Evolutionary conservation across 1,140 invertebrate genomes (phyloP), one percentile per base, ranked within the genome.

Genomic region (Drosophila ambigua): DNA sequence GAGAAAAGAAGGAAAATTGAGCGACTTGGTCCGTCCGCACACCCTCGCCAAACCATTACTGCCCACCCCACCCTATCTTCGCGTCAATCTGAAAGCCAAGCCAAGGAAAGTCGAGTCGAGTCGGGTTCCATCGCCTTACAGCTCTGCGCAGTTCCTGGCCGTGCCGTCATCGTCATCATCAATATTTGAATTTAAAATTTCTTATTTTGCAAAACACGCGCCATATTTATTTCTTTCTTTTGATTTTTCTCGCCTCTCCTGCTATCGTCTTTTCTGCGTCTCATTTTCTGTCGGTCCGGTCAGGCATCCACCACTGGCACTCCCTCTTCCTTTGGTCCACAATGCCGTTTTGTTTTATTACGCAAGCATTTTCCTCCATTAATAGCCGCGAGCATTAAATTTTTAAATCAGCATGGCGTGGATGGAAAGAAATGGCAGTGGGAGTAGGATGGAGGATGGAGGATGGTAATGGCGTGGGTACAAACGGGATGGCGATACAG

Each of bases 141-240:
- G 52, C 62, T 65, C 59, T 57, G 61, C 68, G 58, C 54, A 52
- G 43, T 51, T 45, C 51, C 23, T 43, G 52, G 44, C 61, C 43
- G 59, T 52, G 48, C 44, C 57, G 26, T 73, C 50, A 50, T 62
- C 75, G 46, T 77, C 79, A 77, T 88, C 83, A 77, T 88, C 83
- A 88, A 88, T 79, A 77, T 88, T 89, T 88, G 68, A 89, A 88
- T 83, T 89, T 77, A 71, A 89, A 83, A 89, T 89, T 88, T 89
- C 60, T 57, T 83, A 77, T 88, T 79, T 79, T 71, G 61, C 61
- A 54, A 69, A 83, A 77, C 76, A 76, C 62, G 76, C 83, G 79
- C 84, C 79, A 88, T 89, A 83, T 88, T 88, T 83, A 83, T 89
- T 89, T 88, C 68, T 87, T 69, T 82, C 67, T 82, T 88, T 77